Evolutionary conservation across 1,140 invertebrate species (phyloP).

Genomic region (Trachymyrmex septentrionalis): DNA sequence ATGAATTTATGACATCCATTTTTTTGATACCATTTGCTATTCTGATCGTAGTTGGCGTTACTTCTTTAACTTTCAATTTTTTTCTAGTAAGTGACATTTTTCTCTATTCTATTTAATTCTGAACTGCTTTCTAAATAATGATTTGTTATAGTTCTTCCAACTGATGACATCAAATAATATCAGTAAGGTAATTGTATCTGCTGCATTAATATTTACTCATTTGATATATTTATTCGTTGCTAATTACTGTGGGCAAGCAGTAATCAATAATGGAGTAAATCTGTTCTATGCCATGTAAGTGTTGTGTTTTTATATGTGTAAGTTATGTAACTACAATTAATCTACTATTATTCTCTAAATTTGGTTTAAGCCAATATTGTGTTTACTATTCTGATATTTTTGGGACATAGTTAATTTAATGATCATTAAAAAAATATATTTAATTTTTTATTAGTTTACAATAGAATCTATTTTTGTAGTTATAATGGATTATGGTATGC

Average conservation of each 20-base stretch:
- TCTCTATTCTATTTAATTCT: neutral
- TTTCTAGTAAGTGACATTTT: conserved; percentile 26
- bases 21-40: neutral
- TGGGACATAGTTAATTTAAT: neutral
- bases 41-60: conserved; percentile 29
- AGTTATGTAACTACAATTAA: neutral
- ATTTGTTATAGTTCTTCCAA: conserved; percentile 18
- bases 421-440: neutral
- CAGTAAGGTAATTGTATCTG: neutral
- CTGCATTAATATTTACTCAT: neutral
- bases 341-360: neutral
- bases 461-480: conserved; percentile 7
- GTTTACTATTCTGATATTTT: neutral
- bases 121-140: neutral
- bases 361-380: neutral
- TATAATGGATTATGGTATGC: conserved; percentile 40
- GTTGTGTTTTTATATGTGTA: neutral
- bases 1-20: neutral
- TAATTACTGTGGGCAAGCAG: conserved; percentile 24
- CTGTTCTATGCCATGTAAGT: conserved; percentile 25
- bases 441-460: neutral
- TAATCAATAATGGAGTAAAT: conserved; percentile 7
- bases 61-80: conserved; percentile 23
- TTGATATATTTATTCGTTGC: neutral
- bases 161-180: neutral